Base-by-base conservation (phyloP, 2,888 invertebrate genomes). In the Eulithis testata region DNA sequence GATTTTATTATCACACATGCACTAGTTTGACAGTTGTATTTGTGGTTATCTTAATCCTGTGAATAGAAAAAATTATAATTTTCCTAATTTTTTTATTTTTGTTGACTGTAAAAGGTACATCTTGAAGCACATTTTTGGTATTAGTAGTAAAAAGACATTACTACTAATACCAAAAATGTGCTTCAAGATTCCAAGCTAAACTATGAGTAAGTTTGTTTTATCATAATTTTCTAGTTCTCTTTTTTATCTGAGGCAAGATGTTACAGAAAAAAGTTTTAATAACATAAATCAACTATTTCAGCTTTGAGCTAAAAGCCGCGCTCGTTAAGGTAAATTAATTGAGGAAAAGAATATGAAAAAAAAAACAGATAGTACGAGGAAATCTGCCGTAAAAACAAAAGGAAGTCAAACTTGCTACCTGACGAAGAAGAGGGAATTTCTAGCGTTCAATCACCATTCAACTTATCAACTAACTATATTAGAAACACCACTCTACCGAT, bases 341-440 rank as follows among this genome's bases (percentile, higher is more conserved):
- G 27, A 60, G 44, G 52, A 53, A 52, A 52, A 37, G 36, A 12
- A 59, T n/a, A 43, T 45, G 27, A 51, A 55, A 31, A 31, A 57
- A 14, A 37, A 60, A 60, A 40, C 45, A 40, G 47, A 27, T 60
- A 40, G 54, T 11, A 27, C 3, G 31, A 50, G 14, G 8, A 47
- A 51, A 51, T 7, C 27, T 51, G 11, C 7, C 11, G 43, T 45
- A 60, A 47, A 50, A 60, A 50, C 65, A 70, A 90, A 90, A 89
- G 91, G 89, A 89, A 91, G 91, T 90, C 91, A 86, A 90, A 80
- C 89, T 89, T 91, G 90, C 85, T 86, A 90, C 88, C 80, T 71
- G 86, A 88, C 70, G 91, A 91, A 91, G 91, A 91, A 89, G 89
- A 90, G 89, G 82, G 51, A 86, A 79, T 82, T 79, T 81, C 84